Conservation (phyloP, 2,797 vertebrate species). For the Pseudomugil gertrudae region DNA sequence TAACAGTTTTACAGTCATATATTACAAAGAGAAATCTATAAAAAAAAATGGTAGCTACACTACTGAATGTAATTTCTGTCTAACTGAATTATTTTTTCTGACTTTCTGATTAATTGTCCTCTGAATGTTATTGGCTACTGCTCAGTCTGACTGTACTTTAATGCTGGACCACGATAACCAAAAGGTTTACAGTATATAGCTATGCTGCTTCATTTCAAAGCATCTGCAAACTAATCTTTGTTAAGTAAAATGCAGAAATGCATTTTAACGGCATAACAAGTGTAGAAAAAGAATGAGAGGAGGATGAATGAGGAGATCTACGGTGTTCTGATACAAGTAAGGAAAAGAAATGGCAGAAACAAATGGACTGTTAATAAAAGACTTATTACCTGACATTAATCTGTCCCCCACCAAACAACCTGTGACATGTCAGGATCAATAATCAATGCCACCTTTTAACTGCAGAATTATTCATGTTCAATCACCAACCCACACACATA, state of each 20-base stretch:
- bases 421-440: constrained; percentile 34
- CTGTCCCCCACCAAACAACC: constrained; percentile 11
- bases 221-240: no score
- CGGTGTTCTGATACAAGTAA: neutral
- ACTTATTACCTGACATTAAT: neutral
- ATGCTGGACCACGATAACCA: neutral
- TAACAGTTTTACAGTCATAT: constrained; percentile 34
- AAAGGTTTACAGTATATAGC: no score
- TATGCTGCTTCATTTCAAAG: no score
- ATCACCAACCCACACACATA: constrained; percentile 3
- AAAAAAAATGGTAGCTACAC: constrained; percentile 43
- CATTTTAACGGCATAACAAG: constrained; percentile 13
- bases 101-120: constrained; percentile 37
- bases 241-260: neutral
- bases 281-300: constrained; percentile 8
- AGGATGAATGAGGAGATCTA: neutral
- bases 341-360: neutral
- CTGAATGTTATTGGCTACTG: constrained; percentile 28
- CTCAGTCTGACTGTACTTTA: constrained; percentile 20
- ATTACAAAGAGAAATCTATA: constrained; percentile 50
- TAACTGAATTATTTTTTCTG: no score
- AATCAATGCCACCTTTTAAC: constrained; percentile 31
- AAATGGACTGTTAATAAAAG: neutral
- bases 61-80: constrained; percentile 38
- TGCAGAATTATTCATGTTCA: constrained; percentile 18